A percentile compares a stretch with the other conserved stretches of the same genome.
Evolutionary conservation across 2,888 invertebrate species (phyloP).

Genomic region (Drosophila bunnanda): DNA sequence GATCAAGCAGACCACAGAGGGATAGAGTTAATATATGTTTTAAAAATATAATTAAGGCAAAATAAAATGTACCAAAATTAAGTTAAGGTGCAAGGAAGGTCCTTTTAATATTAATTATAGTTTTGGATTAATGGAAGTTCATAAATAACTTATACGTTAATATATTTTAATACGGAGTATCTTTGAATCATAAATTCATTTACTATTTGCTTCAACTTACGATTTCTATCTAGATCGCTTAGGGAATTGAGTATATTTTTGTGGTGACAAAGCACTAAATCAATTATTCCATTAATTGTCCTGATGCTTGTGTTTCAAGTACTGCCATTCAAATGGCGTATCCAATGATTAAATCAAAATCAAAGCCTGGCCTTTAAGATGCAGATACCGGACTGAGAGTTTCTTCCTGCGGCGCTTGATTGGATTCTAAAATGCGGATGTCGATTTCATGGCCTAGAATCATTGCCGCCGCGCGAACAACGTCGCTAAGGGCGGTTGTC

Average conservation of each 20-base stretch:
- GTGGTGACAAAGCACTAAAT: constrained; percentile 7
- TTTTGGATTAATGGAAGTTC: background rate
- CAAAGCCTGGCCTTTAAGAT: constrained; percentile 30
- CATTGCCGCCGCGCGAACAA: constrained; percentile 63
- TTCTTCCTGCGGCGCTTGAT: constrained; percentile 21
- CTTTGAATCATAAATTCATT: background rate
- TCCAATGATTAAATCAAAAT: constrained; percentile 29
- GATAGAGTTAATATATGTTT: constrained; percentile 3
- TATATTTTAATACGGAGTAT: background rate
- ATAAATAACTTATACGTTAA: background rate
- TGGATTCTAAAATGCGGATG: constrained; percentile 79
- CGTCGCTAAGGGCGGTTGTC: constrained; percentile 52
- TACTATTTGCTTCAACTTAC: too few species aligned
- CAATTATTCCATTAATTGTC: constrained; percentile 10
- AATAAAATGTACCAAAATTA: background rate
- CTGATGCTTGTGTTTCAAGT: background rate
- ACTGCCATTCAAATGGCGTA: constrained; percentile 8
- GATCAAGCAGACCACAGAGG: constrained; percentile 34
- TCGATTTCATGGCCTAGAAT: constrained; percentile 79
- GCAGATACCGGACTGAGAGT: constrained; percentile 34
- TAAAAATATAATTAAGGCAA: background rate
- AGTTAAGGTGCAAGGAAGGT: background rate
- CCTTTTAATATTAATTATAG: background rate
- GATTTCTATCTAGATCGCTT: background rate
- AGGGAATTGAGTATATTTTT: background rate